Percentiles rank a stretch among this genome's conserved stretches.
Conservation (phyloP, 2,797 vertebrate genomes). For the Rhinichthys osculus region DNA sequence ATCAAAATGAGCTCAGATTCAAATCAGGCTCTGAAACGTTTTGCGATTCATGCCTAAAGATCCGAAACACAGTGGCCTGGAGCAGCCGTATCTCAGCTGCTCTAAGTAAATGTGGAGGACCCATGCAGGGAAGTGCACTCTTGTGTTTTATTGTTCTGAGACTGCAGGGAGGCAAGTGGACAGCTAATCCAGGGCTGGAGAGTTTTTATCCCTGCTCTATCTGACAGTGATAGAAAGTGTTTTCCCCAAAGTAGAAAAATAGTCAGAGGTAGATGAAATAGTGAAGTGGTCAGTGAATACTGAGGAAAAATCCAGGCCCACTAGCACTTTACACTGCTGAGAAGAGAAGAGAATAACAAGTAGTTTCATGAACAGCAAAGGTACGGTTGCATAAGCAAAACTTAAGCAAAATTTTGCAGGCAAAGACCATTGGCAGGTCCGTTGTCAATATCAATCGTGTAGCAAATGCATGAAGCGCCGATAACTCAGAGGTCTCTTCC, state of each 20-base stretch:
- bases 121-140: slow-evolving; percentile 62
- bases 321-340: slow-evolving; percentile 52
- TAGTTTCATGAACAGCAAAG: not conserved
- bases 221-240: slow-evolving; percentile 87
- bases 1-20: slow-evolving; percentile 34
- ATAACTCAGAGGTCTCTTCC: not conserved
- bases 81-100: slow-evolving; percentile 36
- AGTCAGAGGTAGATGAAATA: slow-evolving; percentile 81
- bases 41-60: slow-evolving; percentile 60
- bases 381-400: not conserved
- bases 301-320: slow-evolving; percentile 69
- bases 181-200: slow-evolving; percentile 78
- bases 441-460: not conserved
- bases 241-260: slow-evolving; percentile 85
- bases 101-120: slow-evolving; percentile 71
- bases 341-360: not conserved
- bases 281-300: slow-evolving; percentile 81
- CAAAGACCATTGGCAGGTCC: not conserved
- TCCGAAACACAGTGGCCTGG: slow-evolving; percentile 72
- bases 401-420: not conserved
- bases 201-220: slow-evolving; percentile 77
- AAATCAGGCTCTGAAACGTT: slow-evolving; percentile 30
- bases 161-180: slow-evolving; percentile 70
- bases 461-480: not conserved
- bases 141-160: slow-evolving; percentile 77